Percentiles rank a stretch among this genome's conserved stretches.
These are phyloP conservation scores for Caenorhabditis elegans DNA, from an alignment of 1,140 invertebrate species.

Conservation along the genomic window WBcel235 BX284606.5:9111501-9112000, in stretches of 20 bases:
- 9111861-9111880: conserved; percentile 60
- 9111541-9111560: too few relatives aligned
- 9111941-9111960: conserved; percentile 24
- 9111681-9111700: too few relatives aligned
- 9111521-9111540: too few relatives aligned
- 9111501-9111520: too few relatives aligned
- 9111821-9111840: conserved; percentile 48
- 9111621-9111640: too few relatives aligned
- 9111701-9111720: neutral
- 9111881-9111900: conserved; percentile 34
- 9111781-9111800: conserved; percentile 65
- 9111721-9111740: conserved; percentile 25
- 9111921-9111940: neutral
- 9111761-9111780: conserved; percentile 34
- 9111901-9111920: neutral
- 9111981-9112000: neutral
- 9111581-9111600: too few relatives aligned
- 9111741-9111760: neutral
- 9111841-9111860: conserved; percentile 63
- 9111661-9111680: too few relatives aligned
- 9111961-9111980: neutral
- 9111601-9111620: too few relatives aligned
- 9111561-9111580: too few relatives aligned
- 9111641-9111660: too few relatives aligned
- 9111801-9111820: conserved; percentile 59